A percentile compares a stretch with the other conserved stretches of the same genome.
Conservation (phyloP, 2,113 vertebrate genomes). For the Grammomys surdaster region DNA sequence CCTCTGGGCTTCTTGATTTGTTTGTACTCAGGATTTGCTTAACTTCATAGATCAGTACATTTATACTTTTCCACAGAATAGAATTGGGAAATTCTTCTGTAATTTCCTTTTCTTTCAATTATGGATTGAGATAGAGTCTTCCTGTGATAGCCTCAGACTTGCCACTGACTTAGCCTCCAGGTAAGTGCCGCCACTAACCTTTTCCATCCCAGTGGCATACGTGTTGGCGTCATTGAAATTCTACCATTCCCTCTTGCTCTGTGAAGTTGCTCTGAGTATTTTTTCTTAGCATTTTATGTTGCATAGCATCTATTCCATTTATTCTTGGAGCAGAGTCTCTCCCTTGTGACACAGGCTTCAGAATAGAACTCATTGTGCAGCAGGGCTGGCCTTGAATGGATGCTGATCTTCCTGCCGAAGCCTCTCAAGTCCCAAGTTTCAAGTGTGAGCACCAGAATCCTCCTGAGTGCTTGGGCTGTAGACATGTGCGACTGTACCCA, state of each 20-base stretch:
- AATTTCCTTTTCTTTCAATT: neutral
- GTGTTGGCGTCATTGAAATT: neutral
- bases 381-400: neutral
- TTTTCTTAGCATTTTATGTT: conserved; percentile 43
- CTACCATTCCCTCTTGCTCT: conserved; percentile 10
- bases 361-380: neutral
- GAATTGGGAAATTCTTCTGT: neutral
- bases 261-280: conserved; percentile 8
- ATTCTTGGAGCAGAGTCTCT: neutral
- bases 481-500: neutral
- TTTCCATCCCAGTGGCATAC: neutral
- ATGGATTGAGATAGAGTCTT: neutral
- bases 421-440: neutral
- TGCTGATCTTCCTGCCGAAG: neutral
- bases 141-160: neutral
- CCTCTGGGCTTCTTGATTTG: neutral
- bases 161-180: neutral
- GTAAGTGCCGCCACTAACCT: neutral
- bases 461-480: neutral
- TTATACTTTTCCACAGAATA: conserved; percentile 3
- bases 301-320: neutral
- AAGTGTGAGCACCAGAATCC: neutral
- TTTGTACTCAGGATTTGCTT: neutral
- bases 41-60: neutral
- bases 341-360: neutral